Conservation (phyloP, 2,888 invertebrate genomes). For the Hydrotaea cyrtoneurina region DNA sequence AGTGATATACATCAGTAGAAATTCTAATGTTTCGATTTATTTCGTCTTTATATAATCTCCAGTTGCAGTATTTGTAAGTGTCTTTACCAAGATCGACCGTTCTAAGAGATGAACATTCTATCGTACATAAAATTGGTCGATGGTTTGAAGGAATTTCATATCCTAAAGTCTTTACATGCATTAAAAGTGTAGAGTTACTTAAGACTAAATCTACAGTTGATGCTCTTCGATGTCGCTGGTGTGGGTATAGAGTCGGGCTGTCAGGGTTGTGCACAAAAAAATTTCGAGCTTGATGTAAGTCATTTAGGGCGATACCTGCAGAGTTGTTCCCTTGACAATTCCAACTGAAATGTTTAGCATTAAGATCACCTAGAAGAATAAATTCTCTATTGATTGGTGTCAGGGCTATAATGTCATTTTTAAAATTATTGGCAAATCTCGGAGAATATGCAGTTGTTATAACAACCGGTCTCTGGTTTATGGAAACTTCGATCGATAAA, state of each 20-base stretch:
- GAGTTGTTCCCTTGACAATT: slow-evolving; percentile 16
- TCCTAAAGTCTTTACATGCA: neutral
- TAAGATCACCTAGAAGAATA: slow-evolving; percentile 15
- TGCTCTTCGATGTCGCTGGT: neutral
- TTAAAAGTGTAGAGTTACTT: neutral
- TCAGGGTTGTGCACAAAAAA: slow-evolving; percentile 2
- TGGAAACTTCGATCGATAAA: slow-evolving; percentile 29
- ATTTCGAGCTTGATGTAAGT: slow-evolving; percentile 14
- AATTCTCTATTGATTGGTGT: neutral
- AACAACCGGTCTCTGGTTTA: neutral
- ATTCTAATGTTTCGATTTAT: neutral
- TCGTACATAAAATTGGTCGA: slow-evolving; percentile 21
- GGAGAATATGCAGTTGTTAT: neutral
- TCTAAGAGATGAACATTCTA: neutral
- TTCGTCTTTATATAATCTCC: neutral
- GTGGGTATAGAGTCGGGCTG: slow-evolving; percentile 2
- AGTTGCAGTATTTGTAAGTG: neutral
- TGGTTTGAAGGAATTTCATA: slow-evolving; percentile 24
- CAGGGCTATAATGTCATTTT: neutral
- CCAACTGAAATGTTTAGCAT: slow-evolving; percentile 14
- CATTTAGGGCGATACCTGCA: slow-evolving; percentile 12
- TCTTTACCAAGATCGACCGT: neutral
- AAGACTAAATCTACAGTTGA: slow-evolving; percentile 18
- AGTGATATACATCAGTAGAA: neutral
- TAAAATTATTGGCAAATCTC: slow-evolving; percentile 8